Conservation (phyloP, 2,113 vertebrate species). For the Dasypus novemcinctus region DNA sequence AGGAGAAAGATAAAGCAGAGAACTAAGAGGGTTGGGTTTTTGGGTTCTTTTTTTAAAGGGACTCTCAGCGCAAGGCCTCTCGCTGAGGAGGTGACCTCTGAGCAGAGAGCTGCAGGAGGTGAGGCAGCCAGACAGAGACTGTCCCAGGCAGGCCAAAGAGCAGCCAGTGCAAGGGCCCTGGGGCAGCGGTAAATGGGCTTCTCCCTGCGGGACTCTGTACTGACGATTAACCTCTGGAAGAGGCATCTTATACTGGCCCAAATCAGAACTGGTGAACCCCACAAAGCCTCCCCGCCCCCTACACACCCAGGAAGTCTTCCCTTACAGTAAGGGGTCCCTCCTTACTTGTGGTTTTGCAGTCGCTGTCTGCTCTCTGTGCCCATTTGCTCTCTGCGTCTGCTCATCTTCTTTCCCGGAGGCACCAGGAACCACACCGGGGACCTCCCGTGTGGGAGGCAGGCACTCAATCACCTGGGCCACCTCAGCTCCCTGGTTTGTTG, state of each 20-base stretch:
- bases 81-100: neutral
- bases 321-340: neutral
- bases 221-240: neutral
- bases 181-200: neutral
- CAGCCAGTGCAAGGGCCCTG: neutral
- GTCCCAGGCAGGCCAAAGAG: neutral
- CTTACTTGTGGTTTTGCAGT: no score
- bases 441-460: no score
- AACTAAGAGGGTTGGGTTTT: neutral
- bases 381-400: no score
- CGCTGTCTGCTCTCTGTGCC: no score
- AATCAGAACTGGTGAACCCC: neutral
- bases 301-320: no score
- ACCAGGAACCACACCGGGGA: no score
- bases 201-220: no score
- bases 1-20: neutral
- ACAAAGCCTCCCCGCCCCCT: no score
- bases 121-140: neutral
- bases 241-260: neutral
- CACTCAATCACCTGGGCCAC: no score
- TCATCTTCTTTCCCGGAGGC: no score
- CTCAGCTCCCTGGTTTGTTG: no score
- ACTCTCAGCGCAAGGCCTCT: neutral
- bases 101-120: neutral
- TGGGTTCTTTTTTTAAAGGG: neutral